Evolutionary conservation across 2,888 invertebrate species (phyloP).

Genomic region (Eilema caniola): DNA sequence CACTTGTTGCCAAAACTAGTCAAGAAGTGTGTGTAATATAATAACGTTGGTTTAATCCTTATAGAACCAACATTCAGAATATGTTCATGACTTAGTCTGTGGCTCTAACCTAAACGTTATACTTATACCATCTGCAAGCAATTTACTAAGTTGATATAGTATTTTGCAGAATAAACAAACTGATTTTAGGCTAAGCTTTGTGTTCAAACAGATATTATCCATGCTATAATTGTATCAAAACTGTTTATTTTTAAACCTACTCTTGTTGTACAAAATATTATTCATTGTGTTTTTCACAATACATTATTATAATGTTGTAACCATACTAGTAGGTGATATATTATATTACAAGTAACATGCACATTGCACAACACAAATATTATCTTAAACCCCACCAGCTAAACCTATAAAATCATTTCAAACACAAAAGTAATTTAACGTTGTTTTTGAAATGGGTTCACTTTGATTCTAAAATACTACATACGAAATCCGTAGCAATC

Average conservation of each 20-base stretch:
- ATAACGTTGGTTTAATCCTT: not conserved
- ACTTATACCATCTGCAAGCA: not conserved
- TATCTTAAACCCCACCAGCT: not conserved
- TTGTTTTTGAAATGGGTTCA: not conserved
- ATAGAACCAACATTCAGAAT: not conserved
- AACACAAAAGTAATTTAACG: not conserved
- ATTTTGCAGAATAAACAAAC: not conserved
- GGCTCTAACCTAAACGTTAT: not conserved
- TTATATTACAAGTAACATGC: not conserved
- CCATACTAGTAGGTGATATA: no score
- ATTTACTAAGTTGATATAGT: not conserved
- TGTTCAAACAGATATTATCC: not conserved
- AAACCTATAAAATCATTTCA: not conserved
- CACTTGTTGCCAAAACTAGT: not conserved
- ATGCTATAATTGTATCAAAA: not conserved
- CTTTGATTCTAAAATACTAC: conserved; percentile 1
- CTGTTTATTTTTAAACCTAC: not conserved
- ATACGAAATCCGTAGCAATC: not conserved
- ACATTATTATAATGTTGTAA: not conserved
- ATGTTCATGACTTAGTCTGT: not conserved
- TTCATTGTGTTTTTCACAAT: not conserved
- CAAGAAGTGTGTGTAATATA: not conserved
- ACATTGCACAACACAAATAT: not conserved
- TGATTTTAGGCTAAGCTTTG: not conserved
- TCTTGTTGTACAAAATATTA: not conserved